Evolutionary conservation across 2,888 invertebrate genomes (phyloP), one percentile per base, ranked within the genome.

Genomic region (Aspidapion aeneum): DNA sequence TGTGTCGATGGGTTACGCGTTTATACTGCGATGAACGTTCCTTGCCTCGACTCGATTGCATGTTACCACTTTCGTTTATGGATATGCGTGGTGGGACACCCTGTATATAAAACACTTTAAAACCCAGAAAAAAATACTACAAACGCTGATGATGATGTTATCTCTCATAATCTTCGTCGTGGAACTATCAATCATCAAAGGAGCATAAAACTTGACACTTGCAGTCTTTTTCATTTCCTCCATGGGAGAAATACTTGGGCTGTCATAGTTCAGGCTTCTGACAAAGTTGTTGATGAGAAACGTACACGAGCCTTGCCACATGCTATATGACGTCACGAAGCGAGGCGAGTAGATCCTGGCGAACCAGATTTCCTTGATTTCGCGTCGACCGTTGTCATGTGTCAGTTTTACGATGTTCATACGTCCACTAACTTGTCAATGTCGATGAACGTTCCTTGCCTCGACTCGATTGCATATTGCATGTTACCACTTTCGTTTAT

Each of bases 231-330:
- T 67, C 72, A 73, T 72, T 18, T 69, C 62, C 55, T 71, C 70
- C 68, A 76, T 72, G 16, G 76, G 73, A 2, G 73, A 69, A 3
- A 74, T 65, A 21, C 72, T 73, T 56, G 72, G 68, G 1, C 67
- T 64, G 60, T 74, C 71, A 63, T 78, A 79, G 57, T 74, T 72
- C 1, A 79, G 66, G 48, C 73, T 71, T 64, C 75, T 75, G 1
- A 80, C 74, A 63, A 76, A 76, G 58, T 76, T 75, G 61, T 78
- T 76, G 21, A 79, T 74, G 17, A 80, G 63, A 60, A 79, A 73
- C 0, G 77, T 76, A 61, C 79, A 79, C 16, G 75, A 70, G 3
- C 76, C 77, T 57, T 78, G 74, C 77, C 78, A 78, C 69, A 80
- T 75, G 61, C 75, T 76, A 61, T 78, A 70, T 52, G 76, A 74